phyloP scores from a whole-genome alignment of 2,888 invertebrate species.

The Oscheius myriophilus region DNA sequence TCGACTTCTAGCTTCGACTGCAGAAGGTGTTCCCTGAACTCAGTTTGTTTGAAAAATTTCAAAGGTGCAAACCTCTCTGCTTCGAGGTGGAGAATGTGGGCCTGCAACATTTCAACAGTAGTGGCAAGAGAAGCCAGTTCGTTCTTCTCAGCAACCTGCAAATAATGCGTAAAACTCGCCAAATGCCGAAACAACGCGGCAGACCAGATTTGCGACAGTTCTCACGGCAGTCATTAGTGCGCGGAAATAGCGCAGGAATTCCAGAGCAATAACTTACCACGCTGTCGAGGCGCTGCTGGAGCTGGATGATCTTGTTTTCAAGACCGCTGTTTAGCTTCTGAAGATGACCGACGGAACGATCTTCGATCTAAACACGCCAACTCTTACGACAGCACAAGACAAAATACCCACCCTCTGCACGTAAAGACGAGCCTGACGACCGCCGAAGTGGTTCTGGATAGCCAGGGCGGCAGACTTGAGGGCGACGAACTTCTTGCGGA shows the following conservation, averaged over 20 bases:
- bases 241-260: not conserved
- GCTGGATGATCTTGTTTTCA: slow-evolving; percentile 96
- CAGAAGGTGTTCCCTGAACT: slow-evolving; percentile 39
- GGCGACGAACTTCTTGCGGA: slow-evolving; percentile 38
- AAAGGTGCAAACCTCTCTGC: not conserved
- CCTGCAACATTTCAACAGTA: not conserved
- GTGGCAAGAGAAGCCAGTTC: not conserved
- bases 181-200: too few species aligned
- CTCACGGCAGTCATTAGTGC: not conserved
- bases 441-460: slow-evolving; percentile 59
- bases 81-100: not conserved
- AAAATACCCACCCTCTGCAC: slow-evolving; percentile 50
- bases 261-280: slow-evolving; percentile 74
- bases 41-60: not conserved
- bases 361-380: slow-evolving; percentile 82
- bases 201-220: too few species aligned
- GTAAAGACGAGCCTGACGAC: slow-evolving; percentile 40
- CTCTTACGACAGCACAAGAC: slow-evolving; percentile 71
- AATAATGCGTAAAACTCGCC: too few species aligned
- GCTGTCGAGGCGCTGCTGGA: slow-evolving; percentile 89
- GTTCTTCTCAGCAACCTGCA: not conserved
- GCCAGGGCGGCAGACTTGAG: slow-evolving; percentile 46
- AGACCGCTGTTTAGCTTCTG: slow-evolving; percentile 91
- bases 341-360: slow-evolving; percentile 91
- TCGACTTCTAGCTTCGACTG: slow-evolving; percentile 56